Percentiles rank a stretch among this genome's conserved stretches.
phyloP scores from a whole-genome alignment of 2,888 invertebrate genomes.

The Sisyra nigra region DNA sequence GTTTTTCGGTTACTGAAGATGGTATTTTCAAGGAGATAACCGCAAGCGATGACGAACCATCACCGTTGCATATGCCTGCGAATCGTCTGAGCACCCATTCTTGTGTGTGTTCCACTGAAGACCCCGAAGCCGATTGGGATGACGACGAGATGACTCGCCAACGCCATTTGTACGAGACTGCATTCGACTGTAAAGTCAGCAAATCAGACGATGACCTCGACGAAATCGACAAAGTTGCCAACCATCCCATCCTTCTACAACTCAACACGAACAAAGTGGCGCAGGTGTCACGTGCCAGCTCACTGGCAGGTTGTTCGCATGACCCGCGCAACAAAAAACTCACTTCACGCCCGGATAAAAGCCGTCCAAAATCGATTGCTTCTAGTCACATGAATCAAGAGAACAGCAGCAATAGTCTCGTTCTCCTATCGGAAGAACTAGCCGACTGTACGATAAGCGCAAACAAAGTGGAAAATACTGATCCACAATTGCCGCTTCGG shows the following conservation, averaged over 20 bases:
- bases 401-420: conserved; percentile 28
- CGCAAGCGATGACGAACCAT: conserved; percentile 23
- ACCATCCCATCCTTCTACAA: conserved; percentile 58
- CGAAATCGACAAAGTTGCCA: conserved; percentile 64
- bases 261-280: conserved; percentile 14
- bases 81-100: conserved; percentile 51
- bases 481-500: conserved; percentile 39
- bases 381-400: conserved; percentile 27
- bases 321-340: conserved; percentile 37
- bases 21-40: conserved; percentile 31
- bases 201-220: conserved; percentile 68
- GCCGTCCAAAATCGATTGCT: conserved; percentile 40
- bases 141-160: conserved; percentile 39
- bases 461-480: conserved; percentile 42
- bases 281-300: conserved; percentile 7
- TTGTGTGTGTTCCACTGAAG: conserved; percentile 52
- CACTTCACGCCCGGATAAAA: conserved; percentile 33
- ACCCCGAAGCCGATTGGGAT: conserved; percentile 35
- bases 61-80: conserved; percentile 51
- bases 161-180: conserved; percentile 75
- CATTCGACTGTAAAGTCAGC: conserved; percentile 75
- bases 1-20: conserved; percentile 55
- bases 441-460: conserved; percentile 5
- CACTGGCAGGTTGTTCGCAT: conserved; percentile 19
- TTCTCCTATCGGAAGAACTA: conserved; percentile 33